Evolutionary conservation across 2,797 vertebrate genomes (phyloP), one percentile per base, ranked within the genome.

Genomic region (Sebastes variabilis): DNA sequence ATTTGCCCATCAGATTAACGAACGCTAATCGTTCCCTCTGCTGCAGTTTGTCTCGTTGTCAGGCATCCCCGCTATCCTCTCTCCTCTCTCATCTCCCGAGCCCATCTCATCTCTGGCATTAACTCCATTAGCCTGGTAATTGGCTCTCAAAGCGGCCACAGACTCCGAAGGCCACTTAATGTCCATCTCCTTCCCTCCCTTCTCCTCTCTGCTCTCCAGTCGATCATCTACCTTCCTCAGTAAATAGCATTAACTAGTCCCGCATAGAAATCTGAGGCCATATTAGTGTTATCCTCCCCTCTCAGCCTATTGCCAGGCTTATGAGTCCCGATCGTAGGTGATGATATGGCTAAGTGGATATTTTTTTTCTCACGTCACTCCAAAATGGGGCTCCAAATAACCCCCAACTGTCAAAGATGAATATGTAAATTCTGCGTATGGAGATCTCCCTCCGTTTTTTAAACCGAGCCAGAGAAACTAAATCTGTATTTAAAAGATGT

Each of bases 331-430:
- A 96, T 96, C 86, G 72, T 73, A 64, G 72, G 79, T 80, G 74
- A 88, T 91, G 96, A 96, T 96, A 95, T 80, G 92, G 93, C 89
- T 95, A 95, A 96, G 91, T 96, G 95, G 95, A 94, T 95, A 94
- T 95, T 93, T 93, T 79, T 79, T 88, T 83, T 87, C 88, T 93
- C 92, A 88, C 90, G 89, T 93, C 88, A 86, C 89, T 94, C 82
- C 89, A 91, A 95, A 95, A 94, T 93, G 87, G 92, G 86, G 66
- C 90, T 91, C 85, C 90, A 90, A 94, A 94, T 94, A 90, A 87
- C 84, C 91, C 86, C 88, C 83, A 87, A 90, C 92, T 93, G 87
- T 95, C 94, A 88, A 73, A 88, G 93, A 95, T 95, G 96, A 96
- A 95, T 96, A 96, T 96, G 95, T 95, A 95, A 96, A 96, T 96